These are phyloP conservation scores for Montipora sp. DNA, from an alignment of 64 coral and sea anemone genomes.

Conservation along the genomic window DNA sequence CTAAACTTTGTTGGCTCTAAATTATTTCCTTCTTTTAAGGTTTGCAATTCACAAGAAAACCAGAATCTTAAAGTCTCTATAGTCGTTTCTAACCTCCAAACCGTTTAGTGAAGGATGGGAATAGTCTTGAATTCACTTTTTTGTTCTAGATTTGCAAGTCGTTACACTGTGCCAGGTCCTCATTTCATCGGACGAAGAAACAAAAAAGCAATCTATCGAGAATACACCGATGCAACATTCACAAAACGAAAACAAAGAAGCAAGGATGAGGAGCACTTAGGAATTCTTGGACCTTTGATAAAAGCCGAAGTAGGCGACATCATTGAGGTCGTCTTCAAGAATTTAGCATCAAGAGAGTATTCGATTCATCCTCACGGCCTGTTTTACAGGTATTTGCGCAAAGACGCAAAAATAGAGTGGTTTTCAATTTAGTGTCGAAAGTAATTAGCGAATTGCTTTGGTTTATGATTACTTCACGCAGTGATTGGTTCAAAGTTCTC, in stretches of 20 bases:
- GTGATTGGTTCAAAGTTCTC: no score
- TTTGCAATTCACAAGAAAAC: no score
- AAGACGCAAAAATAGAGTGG: no score
- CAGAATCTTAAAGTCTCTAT: not conserved
- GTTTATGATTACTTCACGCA: no score
- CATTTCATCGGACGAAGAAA: constrained; percentile 63
- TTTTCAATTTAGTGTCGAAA: no score
- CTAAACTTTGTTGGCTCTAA: no score
- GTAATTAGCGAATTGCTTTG: no score
- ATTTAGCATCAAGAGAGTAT: constrained; percentile 65
- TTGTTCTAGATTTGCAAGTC: constrained; percentile 60
- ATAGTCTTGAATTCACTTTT: not conserved
- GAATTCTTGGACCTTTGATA: constrained; percentile 78
- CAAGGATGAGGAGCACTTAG: constrained; percentile 54
- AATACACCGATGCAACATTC: constrained; percentile 67
- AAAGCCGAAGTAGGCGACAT: constrained; percentile 89
- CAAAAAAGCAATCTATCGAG: constrained; percentile 83
- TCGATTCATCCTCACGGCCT: constrained; percentile 90
- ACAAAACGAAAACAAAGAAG: constrained; percentile 37
- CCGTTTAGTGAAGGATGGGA: not conserved
- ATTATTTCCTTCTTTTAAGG: no score
- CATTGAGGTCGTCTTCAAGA: constrained; percentile 88
- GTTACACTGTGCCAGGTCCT: constrained; percentile 74
- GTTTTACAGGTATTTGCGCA: constrained; percentile 55
- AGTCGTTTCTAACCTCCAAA: not conserved